Evolutionary conservation across 2,113 vertebrate species (phyloP).

Genomic region (Lota lota): DNA sequence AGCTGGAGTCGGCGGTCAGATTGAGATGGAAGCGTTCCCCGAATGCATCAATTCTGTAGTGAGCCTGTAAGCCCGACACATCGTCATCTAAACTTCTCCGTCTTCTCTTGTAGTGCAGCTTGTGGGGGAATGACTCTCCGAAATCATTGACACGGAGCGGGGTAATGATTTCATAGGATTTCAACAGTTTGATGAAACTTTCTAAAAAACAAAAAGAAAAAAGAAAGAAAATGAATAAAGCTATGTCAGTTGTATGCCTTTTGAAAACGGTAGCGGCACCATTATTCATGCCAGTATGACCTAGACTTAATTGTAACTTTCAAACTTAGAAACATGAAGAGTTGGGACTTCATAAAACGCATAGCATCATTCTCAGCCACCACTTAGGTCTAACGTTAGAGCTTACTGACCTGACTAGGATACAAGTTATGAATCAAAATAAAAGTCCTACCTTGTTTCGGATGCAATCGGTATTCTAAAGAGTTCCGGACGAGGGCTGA

Average conservation of each 20-base stretch:
- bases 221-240: not conserved
- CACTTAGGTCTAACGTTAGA: no score
- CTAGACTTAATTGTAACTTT: no score
- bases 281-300: no score
- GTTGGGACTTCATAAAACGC: not conserved
- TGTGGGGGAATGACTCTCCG: constrained; percentile 84
- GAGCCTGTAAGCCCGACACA: constrained; percentile 68
- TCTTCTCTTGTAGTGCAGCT: constrained; percentile 80
- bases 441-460: constrained; percentile 80
- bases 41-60: constrained; percentile 87
- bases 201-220: constrained; percentile 62
- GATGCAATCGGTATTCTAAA: constrained; percentile 79
- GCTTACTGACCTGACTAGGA: not conserved
- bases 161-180: constrained; percentile 88
- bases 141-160: constrained; percentile 90
- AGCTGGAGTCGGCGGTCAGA: constrained; percentile 84
- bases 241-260: not conserved
- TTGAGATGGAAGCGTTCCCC: constrained; percentile 90
- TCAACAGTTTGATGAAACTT: constrained; percentile 81
- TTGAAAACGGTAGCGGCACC: no score
- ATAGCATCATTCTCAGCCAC: no score
- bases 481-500: constrained; percentile 73
- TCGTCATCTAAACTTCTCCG: constrained; percentile 75
- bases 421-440: constrained; percentile 9
- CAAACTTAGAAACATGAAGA: no score